phyloP scores from a whole-genome alignment of 2,113 vertebrate species.

The Crocuta crocuta region DNA sequence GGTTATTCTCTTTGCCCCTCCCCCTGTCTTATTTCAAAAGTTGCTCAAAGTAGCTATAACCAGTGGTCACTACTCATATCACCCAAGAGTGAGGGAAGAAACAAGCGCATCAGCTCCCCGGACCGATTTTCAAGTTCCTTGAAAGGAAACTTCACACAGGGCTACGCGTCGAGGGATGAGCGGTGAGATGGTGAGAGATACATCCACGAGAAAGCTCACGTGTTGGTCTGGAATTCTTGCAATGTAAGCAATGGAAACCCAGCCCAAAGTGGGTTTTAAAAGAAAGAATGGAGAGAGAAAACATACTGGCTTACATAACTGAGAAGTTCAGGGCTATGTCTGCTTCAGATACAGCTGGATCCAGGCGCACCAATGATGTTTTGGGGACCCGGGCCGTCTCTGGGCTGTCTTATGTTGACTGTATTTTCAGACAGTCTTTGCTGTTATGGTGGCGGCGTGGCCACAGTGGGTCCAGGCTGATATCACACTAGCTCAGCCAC shows the following conservation, averaged over 20 bases:
- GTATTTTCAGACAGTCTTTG: neutral
- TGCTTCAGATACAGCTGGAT: neutral
- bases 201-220: neutral
- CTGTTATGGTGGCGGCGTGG: neutral
- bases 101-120: neutral
- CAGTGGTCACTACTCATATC: neutral
- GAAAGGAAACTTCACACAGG: neutral
- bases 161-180: rapidly evolving
- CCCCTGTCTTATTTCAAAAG: neutral
- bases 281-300: neutral
- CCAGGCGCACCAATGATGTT: neutral
- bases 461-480: neutral
- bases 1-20: neutral
- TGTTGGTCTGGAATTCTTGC: neutral
- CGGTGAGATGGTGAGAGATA: neutral
- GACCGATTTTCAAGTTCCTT: neutral
- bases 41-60: neutral
- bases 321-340: neutral
- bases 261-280: neutral
- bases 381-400: neutral
- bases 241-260: neutral
- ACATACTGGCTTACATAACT: neutral
- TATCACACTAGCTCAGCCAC: neutral
- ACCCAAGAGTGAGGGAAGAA: neutral
- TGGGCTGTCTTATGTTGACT: neutral